Evolutionary conservation across 2,888 invertebrate species (phyloP).

Genomic region (Melieria crassipennis): DNA sequence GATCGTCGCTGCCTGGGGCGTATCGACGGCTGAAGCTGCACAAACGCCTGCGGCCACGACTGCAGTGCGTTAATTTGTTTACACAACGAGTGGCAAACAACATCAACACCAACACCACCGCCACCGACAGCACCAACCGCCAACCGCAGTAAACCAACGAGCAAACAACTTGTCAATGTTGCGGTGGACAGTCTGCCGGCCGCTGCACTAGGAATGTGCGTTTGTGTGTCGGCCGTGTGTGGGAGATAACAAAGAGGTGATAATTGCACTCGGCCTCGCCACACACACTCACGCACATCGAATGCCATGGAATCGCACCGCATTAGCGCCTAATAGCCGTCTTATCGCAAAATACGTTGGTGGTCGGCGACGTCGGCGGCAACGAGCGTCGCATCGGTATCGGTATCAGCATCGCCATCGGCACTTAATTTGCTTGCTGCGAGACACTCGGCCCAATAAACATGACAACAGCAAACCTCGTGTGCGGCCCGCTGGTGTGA

Average conservation of each 20-base stretch:
- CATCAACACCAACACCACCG: constrained; percentile 12
- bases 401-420: background rate
- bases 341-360: constrained; percentile 33
- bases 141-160: constrained; percentile 18
- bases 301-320: constrained; percentile 35
- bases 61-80: constrained; percentile 33
- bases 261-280: constrained; percentile 50
- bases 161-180: constrained; percentile 19
- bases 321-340: constrained; percentile 23
- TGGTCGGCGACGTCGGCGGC: constrained; percentile 14
- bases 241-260: constrained; percentile 57
- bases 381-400: background rate
- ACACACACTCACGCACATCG: background rate
- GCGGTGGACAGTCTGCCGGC: background rate
- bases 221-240: constrained; percentile 37
- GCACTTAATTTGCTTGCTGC: constrained; percentile 24
- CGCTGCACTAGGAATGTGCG: constrained; percentile 15
- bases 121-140: constrained; percentile 24
- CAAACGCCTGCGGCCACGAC: constrained; percentile 6
- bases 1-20: too few relatives aligned
- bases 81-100: constrained; percentile 25
- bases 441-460: constrained; percentile 13
- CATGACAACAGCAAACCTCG: constrained; percentile 22
- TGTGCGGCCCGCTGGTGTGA: too few relatives aligned
- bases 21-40: background rate